Evolutionary conservation across 2,888 invertebrate genomes (phyloP), one percentile per base, ranked within the genome.

Genomic region (Parnassius smintheus): DNA sequence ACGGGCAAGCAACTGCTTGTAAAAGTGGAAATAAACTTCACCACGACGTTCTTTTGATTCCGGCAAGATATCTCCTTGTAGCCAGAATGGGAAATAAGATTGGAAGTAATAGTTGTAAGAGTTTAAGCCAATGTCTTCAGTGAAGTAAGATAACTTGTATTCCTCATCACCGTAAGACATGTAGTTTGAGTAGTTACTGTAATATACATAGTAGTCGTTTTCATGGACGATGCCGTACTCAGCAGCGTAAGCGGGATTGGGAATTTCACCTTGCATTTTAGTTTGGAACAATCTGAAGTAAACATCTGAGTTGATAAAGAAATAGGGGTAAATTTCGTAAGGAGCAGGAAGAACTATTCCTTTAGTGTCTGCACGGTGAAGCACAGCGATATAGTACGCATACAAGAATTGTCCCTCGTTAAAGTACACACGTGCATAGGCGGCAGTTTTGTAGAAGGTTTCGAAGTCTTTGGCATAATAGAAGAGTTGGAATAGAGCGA

Each of bases 71-170:
- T 92, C 84, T 60, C 92, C 91, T 56, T 91, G 87, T 78, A 94
- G 83, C 93, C 94, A 94, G 91, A 93, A 94, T 48, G 95, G 94
- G 74, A 92, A 92, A 64, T 93, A 91, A 66, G 91, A 76, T 73
- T 95, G 93, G 86, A 94, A 93, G 81, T 92, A 94, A 82, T 92
- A 94, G 86, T 95, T 95, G 83, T 91, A 95, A 0, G 93, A 76
- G 82, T 95, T 95, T 73, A 94, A 84, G 65, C 94, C 95, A 70
- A 95, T 87, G 74, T 95, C 95, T 76, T 95, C 95, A 46, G 94
- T 94, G 83, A 95, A 94, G 83, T 95, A 95, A 46, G 93, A 88
- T 62, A 95, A 71, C 65, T 90, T 92, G 72, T 92, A 91, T 72
- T 95, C 46, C n/a, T 46, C 95, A 2, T 88, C 76, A 68, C 87